These are phyloP conservation scores for Troides oblongomaculatus DNA, from an alignment of 2,888 invertebrate genomes.

Conservation along the genomic window DNA sequence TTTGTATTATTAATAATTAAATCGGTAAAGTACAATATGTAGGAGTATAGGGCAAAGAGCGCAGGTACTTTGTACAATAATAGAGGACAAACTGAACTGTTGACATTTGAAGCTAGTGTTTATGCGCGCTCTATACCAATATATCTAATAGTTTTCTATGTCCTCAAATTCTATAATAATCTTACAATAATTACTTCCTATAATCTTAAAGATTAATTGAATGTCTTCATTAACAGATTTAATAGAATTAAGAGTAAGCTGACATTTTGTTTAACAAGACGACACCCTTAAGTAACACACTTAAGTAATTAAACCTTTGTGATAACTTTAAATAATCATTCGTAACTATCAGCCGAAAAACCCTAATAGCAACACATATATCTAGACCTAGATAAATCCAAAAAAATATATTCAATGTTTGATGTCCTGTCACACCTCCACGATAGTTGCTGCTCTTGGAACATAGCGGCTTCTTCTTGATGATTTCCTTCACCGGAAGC, in stretches of 20 bases:
- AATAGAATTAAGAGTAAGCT: background rate
- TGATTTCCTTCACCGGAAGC: no score
- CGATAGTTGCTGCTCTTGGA: no score
- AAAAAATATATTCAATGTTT: no score
- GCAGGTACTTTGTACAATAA: constrained; percentile 1
- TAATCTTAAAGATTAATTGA: background rate
- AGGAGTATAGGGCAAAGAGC: background rate
- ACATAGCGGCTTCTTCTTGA: no score
- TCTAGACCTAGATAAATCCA: no score
- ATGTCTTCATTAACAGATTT: background rate
- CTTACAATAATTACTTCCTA: background rate
- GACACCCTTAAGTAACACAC: no score
- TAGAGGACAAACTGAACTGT: background rate
- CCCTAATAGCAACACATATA: no score
- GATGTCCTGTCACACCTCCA: no score
- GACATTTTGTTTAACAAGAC: no score
- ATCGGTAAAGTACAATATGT: constrained; percentile 3
- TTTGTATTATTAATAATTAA: background rate
- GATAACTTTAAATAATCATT: no score
- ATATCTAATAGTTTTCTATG: constrained; percentile 1
- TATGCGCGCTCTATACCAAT: background rate
- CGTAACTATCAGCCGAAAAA: no score
- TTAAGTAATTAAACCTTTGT: no score
- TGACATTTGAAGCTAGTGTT: constrained; percentile 18
- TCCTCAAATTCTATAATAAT: background rate